These are phyloP conservation scores for Pyxicephalus adspersus DNA, from an alignment of 2,113 vertebrate genomes.

Conservation along the genomic window DNA sequence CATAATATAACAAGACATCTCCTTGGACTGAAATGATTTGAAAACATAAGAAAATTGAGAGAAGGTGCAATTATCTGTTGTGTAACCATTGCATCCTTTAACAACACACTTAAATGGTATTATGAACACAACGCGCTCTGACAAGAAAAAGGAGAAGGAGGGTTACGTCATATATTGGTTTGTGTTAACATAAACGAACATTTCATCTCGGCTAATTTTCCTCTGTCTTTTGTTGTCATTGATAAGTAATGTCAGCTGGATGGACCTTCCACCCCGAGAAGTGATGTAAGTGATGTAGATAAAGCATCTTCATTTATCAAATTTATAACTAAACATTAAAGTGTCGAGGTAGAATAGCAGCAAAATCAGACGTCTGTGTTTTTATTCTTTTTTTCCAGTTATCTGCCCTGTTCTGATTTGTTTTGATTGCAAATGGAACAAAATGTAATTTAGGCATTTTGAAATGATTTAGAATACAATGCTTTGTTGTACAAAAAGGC, in stretches of 20 bases:
- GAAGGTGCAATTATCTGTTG: background rate
- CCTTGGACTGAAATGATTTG: background rate
- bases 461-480: too few species aligned
- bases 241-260: slow-evolving; percentile 42
- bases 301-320: slow-evolving; percentile 5
- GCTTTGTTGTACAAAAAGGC: too few species aligned
- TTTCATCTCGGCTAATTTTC: slow-evolving; percentile 32
- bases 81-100: slow-evolving; percentile 20
- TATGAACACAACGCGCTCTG: background rate
- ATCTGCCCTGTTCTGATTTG: background rate
- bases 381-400: too few species aligned
- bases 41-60: background rate
- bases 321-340: slow-evolving; percentile 30
- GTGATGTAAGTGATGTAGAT: slow-evolving; percentile 16
- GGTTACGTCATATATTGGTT: slow-evolving; percentile 7
- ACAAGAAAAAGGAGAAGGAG: slow-evolving; percentile 29
- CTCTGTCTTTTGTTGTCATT: slow-evolving; percentile 30
- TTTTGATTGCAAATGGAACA: too few species aligned
- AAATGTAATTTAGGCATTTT: too few species aligned
- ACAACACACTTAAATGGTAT: background rate
- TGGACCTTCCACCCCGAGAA: slow-evolving; percentile 24
- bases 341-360: slow-evolving; percentile 2
- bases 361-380: background rate
- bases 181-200: slow-evolving; percentile 39
- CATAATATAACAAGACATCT: background rate